Percentiles rank a stretch among this genome's conserved stretches.
Evolutionary conservation across 2,797 vertebrate genomes (phyloP).

Genomic region (Darevskia mixta): DNA sequence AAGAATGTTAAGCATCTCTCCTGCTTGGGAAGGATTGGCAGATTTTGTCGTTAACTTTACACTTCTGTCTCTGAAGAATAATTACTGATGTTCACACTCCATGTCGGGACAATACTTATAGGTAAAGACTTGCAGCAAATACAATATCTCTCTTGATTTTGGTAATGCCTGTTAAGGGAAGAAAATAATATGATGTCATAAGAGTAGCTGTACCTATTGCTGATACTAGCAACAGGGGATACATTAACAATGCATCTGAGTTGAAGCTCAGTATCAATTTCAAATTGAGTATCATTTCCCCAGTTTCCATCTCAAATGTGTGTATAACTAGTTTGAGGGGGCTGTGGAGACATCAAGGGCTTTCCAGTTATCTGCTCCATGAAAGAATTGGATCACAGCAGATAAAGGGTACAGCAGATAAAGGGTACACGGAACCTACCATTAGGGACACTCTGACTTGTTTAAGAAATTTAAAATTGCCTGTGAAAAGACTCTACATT

Average conservation of each 20-base stretch:
- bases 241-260: neutral
- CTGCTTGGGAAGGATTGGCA: slow-evolving; percentile 48
- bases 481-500: slow-evolving; percentile 9
- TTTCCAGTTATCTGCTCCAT: too few relatives aligned
- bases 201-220: neutral
- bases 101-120: slow-evolving; percentile 74
- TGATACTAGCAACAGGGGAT: neutral
- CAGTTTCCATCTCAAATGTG: neutral
- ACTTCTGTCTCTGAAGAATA: slow-evolving; percentile 1
- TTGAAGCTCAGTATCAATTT: neutral
- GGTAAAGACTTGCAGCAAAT: slow-evolving; percentile 97
- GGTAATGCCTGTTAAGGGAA: slow-evolving; percentile 86
- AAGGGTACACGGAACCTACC: neutral
- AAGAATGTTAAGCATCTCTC: slow-evolving; percentile 62
- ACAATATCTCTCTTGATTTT: slow-evolving; percentile 99
- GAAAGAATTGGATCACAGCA: neutral
- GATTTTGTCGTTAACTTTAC: neutral
- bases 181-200: slow-evolving; percentile 31
- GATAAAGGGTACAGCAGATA: neutral
- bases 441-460: neutral
- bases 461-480: neutral
- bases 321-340: neutral
- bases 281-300: neutral
- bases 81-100: neutral
- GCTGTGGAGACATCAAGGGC: neutral